Percentiles rank a stretch among this genome's conserved stretches.
Evolutionary conservation across 2,113 vertebrate species (phyloP).

Genomic region (Dicerorhinus sumatrensis): DNA sequence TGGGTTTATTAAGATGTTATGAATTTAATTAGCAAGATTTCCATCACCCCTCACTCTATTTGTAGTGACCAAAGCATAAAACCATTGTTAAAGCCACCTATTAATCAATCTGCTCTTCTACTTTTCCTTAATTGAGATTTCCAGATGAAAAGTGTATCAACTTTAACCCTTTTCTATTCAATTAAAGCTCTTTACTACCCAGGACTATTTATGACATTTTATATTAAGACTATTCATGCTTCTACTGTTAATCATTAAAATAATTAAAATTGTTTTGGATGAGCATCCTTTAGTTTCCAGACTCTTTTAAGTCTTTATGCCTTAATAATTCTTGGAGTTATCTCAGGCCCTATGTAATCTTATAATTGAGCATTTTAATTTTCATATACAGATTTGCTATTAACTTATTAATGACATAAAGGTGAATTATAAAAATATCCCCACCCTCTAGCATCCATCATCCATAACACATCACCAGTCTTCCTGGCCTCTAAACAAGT

Average conservation of each 20-base stretch:
- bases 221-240: constrained; percentile 23
- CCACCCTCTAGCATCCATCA: background rate
- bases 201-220: constrained; percentile 42
- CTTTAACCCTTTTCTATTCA: constrained; percentile 66
- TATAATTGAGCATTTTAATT: constrained; percentile 56
- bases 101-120: constrained; percentile 68
- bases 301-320: background rate
- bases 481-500: constrained; percentile 3
- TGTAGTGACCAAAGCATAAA: constrained; percentile 61
- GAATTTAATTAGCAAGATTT: constrained; percentile 69
- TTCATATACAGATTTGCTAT: constrained; percentile 63
- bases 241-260: constrained; percentile 59
- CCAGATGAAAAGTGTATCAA: constrained; percentile 66
- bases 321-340: constrained; percentile 43
- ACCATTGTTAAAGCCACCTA: constrained; percentile 59
- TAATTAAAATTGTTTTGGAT: constrained; percentile 59
- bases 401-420: constrained; percentile 24
- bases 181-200: constrained; percentile 24
- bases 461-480: background rate
- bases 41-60: constrained; percentile 37
- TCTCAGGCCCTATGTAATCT: background rate
- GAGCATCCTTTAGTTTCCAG: constrained; percentile 5
- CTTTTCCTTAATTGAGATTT: constrained; percentile 71
- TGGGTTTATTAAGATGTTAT: constrained; percentile 60
- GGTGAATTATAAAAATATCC: constrained; percentile 55